These are phyloP conservation scores for Alectoris magna DNA, from an alignment of 2,797 vertebrate genomes.

Conservation along the genomic window DNA sequence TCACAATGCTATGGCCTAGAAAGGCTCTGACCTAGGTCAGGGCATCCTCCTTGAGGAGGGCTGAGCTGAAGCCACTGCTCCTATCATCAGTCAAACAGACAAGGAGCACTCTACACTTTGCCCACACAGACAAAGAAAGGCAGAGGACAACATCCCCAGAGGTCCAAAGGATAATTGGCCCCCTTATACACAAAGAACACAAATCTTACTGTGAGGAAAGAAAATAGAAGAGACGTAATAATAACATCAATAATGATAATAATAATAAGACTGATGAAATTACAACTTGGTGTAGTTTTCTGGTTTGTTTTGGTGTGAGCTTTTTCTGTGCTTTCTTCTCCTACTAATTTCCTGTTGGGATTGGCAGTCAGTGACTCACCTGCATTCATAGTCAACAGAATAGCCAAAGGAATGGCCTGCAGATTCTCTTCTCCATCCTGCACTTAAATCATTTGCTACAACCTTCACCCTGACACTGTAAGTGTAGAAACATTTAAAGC, in stretches of 20 bases:
- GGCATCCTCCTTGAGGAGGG: neutral
- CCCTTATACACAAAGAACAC: neutral
- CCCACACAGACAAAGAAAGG: neutral
- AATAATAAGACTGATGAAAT: neutral
- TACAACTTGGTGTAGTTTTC: neutral
- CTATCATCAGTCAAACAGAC: neutral
- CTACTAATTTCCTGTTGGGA: conserved; percentile 16
- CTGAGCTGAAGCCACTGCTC: neutral
- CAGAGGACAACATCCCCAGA: neutral
- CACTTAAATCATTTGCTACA: neutral
- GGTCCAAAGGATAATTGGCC: neutral
- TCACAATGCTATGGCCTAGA: neutral
- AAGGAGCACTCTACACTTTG: neutral
- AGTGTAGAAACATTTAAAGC: neutral
- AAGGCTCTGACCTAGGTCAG: neutral
- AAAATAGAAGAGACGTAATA: neutral
- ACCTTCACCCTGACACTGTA: neutral
- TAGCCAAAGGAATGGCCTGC: conserved; percentile 21
- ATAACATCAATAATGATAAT: rapidly evolving
- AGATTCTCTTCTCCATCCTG: conserved; percentile 8
- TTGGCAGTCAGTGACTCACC: conserved; percentile 58
- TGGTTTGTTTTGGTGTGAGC: conserved; percentile 14
- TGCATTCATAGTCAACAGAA: neutral
- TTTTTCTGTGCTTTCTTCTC: neutral
- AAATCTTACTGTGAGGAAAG: neutral